Conservation (phyloP, 1,140 invertebrate genomes). For the Nephotettix cincticeps region DNA sequence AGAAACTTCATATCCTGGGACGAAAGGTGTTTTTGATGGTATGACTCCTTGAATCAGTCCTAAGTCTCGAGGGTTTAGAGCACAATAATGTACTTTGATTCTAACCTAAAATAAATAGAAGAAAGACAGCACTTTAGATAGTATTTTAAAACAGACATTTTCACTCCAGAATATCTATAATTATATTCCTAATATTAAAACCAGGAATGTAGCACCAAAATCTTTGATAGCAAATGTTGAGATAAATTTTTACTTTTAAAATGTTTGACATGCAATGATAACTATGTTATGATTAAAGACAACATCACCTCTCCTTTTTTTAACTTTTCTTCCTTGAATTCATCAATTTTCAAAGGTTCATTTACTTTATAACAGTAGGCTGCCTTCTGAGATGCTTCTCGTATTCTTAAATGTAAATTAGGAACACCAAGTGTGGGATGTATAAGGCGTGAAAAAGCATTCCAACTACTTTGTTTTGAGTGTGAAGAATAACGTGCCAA, state of each 20-base stretch:
- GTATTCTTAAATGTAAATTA: too few species aligned
- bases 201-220: too few species aligned
- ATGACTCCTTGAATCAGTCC: conserved; percentile 50
- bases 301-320: not conserved
- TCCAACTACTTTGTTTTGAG: too few species aligned
- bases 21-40: conserved; percentile 50
- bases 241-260: too few species aligned
- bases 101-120: conserved; percentile 51
- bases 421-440: too few species aligned
- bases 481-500: too few species aligned
- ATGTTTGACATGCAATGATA: too few species aligned
- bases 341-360: not conserved
- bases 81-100: conserved; percentile 56
- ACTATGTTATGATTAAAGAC: not conserved
- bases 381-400: not conserved
- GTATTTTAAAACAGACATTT: too few species aligned
- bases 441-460: too few species aligned
- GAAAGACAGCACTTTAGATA: too few species aligned
- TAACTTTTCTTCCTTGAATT: not conserved
- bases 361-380: not conserved
- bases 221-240: too few species aligned
- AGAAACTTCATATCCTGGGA: conserved; percentile 57
- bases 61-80: conserved; percentile 58
- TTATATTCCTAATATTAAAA: not conserved
- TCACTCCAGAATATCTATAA: not conserved